Conservation (phyloP, 2,113 vertebrate genomes). For the Apteryx owenii region DNA sequence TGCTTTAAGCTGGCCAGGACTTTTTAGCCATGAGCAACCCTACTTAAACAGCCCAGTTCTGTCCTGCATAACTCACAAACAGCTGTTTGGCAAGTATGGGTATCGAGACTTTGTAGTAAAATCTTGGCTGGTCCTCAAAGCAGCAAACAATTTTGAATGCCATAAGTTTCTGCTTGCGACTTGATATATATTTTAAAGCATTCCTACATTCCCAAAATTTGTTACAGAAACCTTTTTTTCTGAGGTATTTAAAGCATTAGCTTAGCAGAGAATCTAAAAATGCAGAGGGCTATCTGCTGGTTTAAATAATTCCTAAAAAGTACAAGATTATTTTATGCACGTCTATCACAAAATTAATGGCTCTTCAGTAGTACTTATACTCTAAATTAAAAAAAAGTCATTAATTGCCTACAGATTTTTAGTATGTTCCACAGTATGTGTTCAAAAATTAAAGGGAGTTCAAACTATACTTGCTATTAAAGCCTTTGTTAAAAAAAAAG, state of each 20-base stretch:
- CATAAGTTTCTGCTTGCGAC: not conserved
- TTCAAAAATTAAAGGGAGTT: constrained; percentile 27
- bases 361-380: not conserved
- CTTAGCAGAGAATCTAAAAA: not conserved
- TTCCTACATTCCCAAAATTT: not conserved
- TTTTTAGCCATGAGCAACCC: not conserved
- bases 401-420: constrained; percentile 27
- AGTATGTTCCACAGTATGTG: not conserved
- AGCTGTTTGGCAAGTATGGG: rapidly evolving
- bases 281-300: not conserved
- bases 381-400: not conserved
- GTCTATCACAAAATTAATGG: constrained; percentile 41
- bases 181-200: not conserved
- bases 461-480: not conserved
- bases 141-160: not conserved
- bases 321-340: not conserved
- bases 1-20: not conserved
- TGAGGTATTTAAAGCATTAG: not conserved
- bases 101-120: not conserved
- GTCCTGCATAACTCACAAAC: not conserved
- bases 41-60: not conserved
- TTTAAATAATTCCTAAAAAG: constrained; percentile 12
- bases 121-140: not conserved
- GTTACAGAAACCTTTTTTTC: not conserved
- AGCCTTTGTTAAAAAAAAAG: not conserved